Evolutionary conservation across 2,888 invertebrate species (phyloP), one percentile per base, ranked within the genome.

Genomic region (Morpho helenor): DNA sequence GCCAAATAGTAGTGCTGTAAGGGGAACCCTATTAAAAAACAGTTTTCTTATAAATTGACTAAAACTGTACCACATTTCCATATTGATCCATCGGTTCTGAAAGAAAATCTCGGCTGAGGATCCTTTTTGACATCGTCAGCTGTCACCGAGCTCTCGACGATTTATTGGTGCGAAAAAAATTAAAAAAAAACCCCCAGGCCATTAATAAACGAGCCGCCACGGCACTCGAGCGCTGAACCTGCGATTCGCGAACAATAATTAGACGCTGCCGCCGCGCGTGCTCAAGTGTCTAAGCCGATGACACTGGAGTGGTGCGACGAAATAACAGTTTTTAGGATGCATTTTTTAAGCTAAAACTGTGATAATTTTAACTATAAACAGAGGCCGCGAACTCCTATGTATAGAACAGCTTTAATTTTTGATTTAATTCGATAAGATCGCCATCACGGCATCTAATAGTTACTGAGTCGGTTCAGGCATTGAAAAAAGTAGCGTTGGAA

Each of bases 91-190:
- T 16, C 16, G 16, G 1, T 16, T 16, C 5, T 5, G 31, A 3
- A 5, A 5, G 31, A 31, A 31, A 31, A 31, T 54, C 43, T 46
- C 47, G 51, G 51, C 31, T 54, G 51, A 50, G 54, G 50, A 51
- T 50, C 16, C 43, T 31, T 16, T 44, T 31, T 44, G 47, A 48
- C 50, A 22, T 53, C 49, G 49, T 58, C 52, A 52, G 54, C 52
- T 56, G 63, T 56, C 62, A 59, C 56, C 47, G 40, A 52, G 39
- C 59, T 43, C 62, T 64, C 49, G 59, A 61, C 54, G 57, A 58
- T 64, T 60, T 65, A 31, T 31, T 31, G 31, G 31, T 31, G 2
- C 31, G 31, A 31, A 31, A 31, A 16, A 31, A 31, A 31, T 31
- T 31, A 31, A 31, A 52, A 52, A 52, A 39, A 44, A 52, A 52